Evolutionary conservation across 2,113 vertebrate genomes (phyloP).

Genomic region (Redunca redunca): DNA sequence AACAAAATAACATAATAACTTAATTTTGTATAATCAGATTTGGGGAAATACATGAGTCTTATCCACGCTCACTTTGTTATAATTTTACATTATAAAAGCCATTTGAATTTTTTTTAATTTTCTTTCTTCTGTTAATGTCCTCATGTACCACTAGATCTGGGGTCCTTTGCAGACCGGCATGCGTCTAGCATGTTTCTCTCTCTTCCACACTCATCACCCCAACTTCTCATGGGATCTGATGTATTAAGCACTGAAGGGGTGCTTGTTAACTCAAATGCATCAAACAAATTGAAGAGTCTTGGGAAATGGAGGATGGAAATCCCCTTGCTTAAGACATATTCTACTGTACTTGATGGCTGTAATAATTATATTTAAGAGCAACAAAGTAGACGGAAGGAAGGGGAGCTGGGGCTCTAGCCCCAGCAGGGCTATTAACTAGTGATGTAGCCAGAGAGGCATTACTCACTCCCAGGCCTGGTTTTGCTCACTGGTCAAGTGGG

Average conservation of each 20-base stretch:
- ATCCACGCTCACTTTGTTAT: neutral
- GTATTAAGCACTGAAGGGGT: neutral
- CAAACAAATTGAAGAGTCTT: neutral
- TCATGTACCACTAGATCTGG: neutral
- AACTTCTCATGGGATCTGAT: neutral
- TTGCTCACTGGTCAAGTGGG: neutral
- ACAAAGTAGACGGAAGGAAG: neutral
- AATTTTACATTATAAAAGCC: neutral
- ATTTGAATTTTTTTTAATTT: neutral
- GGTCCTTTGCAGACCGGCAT: neutral
- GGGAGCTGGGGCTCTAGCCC: neutral
- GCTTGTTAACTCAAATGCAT: neutral
- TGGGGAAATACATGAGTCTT: neutral
- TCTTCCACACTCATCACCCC: neutral
- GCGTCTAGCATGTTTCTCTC: fast-evolving
- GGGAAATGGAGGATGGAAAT: neutral
- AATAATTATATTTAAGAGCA: neutral
- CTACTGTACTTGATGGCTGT: neutral
- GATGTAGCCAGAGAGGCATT: neutral
- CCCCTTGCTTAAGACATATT: neutral
- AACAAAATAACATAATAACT: constrained; percentile 30
- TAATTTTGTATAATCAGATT: neutral
- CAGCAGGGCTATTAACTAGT: neutral
- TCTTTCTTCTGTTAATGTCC: neutral
- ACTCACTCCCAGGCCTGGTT: neutral